phyloP scores from a whole-genome alignment of 35 echinoderm and acorn worm genomes.

The Acanthaster planci region DNA sequence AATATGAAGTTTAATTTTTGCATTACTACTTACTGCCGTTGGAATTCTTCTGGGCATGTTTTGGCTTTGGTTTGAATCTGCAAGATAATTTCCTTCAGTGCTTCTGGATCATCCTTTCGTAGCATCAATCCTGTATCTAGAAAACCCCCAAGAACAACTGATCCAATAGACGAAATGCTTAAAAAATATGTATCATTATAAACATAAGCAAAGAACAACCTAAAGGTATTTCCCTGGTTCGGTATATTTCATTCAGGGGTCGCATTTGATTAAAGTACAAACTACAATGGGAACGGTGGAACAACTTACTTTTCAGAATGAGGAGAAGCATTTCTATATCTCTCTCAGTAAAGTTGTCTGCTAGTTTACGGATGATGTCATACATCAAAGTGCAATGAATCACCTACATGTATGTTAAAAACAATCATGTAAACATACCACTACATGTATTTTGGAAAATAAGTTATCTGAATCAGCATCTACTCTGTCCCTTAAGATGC shows the following conservation, averaged over 20 bases:
- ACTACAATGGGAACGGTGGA: too few relatives aligned
- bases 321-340: conserved; percentile 94
- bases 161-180: background rate
- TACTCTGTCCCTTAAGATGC: too few relatives aligned
- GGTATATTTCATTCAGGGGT: background rate
- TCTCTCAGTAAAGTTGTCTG: conserved; percentile 78
- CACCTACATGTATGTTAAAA: conserved; percentile 54
- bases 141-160: background rate
- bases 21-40: conserved; percentile 85
- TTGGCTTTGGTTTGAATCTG: conserved; percentile 77
- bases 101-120: conserved; percentile 83
- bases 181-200: background rate
- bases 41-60: conserved; percentile 69
- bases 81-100: conserved; percentile 89
- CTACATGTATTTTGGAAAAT: too few relatives aligned
- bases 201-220: background rate
- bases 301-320: conserved; percentile 89
- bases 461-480: too few relatives aligned
- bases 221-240: background rate
- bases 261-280: background rate
- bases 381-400: conserved; percentile 88
- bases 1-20: too few relatives aligned
- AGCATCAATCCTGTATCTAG: conserved; percentile 76
- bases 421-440: background rate
- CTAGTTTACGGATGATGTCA: conserved; percentile 84